A percentile compares a stretch with the other conserved stretches of the same genome.
Conservation (phyloP, 1,140 invertebrate species). For the Steinernema feltiae region DNA sequence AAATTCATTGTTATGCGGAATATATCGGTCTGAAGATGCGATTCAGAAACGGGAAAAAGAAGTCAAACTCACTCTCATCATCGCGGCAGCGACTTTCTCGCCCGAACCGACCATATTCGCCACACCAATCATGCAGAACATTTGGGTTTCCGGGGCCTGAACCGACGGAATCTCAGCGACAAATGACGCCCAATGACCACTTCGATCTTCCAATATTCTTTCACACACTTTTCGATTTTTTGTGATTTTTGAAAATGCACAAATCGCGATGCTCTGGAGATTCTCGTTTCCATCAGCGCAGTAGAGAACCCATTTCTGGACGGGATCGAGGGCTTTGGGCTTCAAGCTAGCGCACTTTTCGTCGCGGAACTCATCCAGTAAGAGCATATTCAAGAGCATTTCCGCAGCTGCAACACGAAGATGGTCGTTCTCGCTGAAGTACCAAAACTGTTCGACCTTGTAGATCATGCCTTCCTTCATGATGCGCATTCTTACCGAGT, state of each 20-base stretch:
- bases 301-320: constrained; percentile 55
- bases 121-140: constrained; percentile 51
- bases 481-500: constrained; percentile 53
- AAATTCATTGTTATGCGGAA: constrained; percentile 54
- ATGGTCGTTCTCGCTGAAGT: constrained; percentile 51
- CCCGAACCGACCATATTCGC: constrained; percentile 49
- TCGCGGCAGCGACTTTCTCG: constrained; percentile 50
- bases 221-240: constrained; percentile 36
- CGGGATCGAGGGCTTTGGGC: constrained; percentile 49
- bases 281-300: constrained; percentile 55
- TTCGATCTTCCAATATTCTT: constrained; percentile 36
- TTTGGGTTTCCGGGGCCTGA: constrained; percentile 47
- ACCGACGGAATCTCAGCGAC: constrained; percentile 41
- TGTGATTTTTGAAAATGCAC: constrained; percentile 52
- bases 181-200: constrained; percentile 35
- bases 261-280: constrained; percentile 42
- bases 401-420: constrained; percentile 54
- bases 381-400: constrained; percentile 52
- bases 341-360: constrained; percentile 41
- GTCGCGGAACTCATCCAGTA: constrained; percentile 51
- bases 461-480: constrained; percentile 52
- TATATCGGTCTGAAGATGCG: constrained; percentile 47
- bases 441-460: constrained; percentile 58
- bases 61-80: constrained; percentile 44
- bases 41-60: not conserved